phyloP scores from a whole-genome alignment of 2,888 invertebrate species.

The Andrena haemorrhoa region DNA sequence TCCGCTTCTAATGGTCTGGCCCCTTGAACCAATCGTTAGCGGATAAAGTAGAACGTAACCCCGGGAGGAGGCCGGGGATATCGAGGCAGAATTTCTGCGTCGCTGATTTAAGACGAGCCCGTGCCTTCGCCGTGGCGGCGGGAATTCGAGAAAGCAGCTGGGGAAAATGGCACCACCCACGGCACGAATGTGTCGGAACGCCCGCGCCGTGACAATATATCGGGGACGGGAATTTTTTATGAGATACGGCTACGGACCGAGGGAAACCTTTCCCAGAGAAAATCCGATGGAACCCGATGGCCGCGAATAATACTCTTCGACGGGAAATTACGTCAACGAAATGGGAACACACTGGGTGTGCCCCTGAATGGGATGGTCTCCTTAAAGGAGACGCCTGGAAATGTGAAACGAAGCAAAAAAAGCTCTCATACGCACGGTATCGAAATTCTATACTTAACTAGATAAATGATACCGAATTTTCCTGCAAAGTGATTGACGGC shows the following conservation, averaged over 20 bases:
- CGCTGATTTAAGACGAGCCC: constrained; percentile 50
- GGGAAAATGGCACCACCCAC: constrained; percentile 13
- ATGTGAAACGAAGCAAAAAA: too few species aligned
- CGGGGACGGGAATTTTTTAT: constrained; percentile 26
- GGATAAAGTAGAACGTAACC: constrained; percentile 37
- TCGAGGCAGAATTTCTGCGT: constrained; percentile 25
- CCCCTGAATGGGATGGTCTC: too few species aligned
- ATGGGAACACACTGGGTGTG: neutral
- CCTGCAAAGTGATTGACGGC: too few species aligned
- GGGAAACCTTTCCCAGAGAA: neutral
- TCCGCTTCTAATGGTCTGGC: neutral
- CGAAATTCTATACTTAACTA: too few species aligned
- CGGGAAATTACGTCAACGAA: neutral
- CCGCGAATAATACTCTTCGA: neutral
- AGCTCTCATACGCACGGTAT: too few species aligned
- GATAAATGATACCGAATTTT: too few species aligned
- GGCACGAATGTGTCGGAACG: constrained; percentile 23
- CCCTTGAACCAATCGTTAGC: constrained; percentile 37
- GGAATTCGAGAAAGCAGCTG: constrained; percentile 41
- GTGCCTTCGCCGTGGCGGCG: constrained; percentile 26
- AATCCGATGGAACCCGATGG: neutral
- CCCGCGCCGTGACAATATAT: constrained; percentile 26
- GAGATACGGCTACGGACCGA: neutral
- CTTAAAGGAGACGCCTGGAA: neutral
- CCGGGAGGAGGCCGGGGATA: constrained; percentile 15